phyloP scores from a whole-genome alignment of 2,113 vertebrate genomes.

The Clarias magur region DNA sequence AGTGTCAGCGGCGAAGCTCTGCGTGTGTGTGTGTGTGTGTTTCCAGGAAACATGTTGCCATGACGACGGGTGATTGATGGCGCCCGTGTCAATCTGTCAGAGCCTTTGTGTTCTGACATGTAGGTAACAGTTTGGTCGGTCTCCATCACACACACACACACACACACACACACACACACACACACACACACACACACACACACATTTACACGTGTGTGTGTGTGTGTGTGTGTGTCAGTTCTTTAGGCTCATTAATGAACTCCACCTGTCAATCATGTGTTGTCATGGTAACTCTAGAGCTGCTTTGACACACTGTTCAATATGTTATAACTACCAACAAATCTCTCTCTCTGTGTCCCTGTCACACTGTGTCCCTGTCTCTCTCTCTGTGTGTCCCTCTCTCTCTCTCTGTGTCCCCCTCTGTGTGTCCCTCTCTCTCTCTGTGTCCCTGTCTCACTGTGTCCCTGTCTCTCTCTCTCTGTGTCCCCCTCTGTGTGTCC shows the following conservation, averaged over 20 bases:
- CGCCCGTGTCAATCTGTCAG: slow-evolving; percentile 1
- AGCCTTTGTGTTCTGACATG: slow-evolving; percentile 2
- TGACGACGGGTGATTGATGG: slow-evolving; percentile 35
- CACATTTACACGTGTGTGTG: not conserved
- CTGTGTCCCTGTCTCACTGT: not conserved
- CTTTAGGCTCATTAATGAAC: not conserved
- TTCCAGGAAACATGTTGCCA: slow-evolving; percentile 30
- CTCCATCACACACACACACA: not conserved
- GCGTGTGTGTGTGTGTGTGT: slow-evolving; percentile 1
- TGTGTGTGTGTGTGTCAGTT: not conserved
- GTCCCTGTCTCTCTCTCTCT: not conserved
- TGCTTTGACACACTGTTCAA: slow-evolving; percentile 10
- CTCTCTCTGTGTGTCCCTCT: not conserved
- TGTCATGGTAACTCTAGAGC: not conserved
- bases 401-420: too few relatives aligned
- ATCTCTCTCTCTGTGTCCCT: not conserved
- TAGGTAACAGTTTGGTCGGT: not conserved
- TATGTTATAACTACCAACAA: not conserved
- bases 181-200: not conserved
- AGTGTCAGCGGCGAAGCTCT: slow-evolving; percentile 40
- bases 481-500: too few relatives aligned
- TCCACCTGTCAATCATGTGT: not conserved
- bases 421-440: not conserved
- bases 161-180: not conserved
- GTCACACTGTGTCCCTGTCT: not conserved